Base-by-base conservation (phyloP, 2,113 vertebrate species). In the Panurus biarmicus region DNA sequence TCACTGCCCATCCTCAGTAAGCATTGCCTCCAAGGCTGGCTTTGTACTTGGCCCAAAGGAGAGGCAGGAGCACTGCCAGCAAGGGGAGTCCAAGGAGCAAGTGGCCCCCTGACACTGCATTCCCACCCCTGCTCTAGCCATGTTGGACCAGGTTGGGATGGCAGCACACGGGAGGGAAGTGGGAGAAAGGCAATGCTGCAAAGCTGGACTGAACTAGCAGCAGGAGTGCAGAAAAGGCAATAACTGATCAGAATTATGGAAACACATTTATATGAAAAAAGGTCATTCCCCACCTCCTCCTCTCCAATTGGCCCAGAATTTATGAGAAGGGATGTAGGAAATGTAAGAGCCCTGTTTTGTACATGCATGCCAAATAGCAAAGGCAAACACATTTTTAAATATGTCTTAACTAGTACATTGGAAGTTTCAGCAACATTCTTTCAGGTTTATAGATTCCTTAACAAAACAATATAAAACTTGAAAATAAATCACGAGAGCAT, bases 31-130 rank as follows among this genome's bases (percentile, higher is more conserved):
- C 58, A 7, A 7, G 15, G 14, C 7, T 5, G 1, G 5, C 24
- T 21, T 38, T 45, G 20, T 25, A 12, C 28, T 14, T 35, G 18
- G 12, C 21, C 58, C 21, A 26, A 81, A 72, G n/a, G 3, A 54
- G 64, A 53, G 21, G 33, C 7, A 76, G 35, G 24, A 74, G 33
- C 22, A 4, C 4, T 7, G 10, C 14, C 11, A 54, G 28, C 11
- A 38, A 44, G 10, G 7, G 21, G 9, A 74, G 14, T 25, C 9
- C 13, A 51, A 56, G 61, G 19, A 66, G 8, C 47, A 38, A 48
- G 26, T 9, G 6, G 1, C 2, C 13, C 40, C 13, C 4, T 1
- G 5, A 3, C 12, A 4, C 5, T 0, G 10, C 8, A n/a, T 57
- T 40, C 20, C 22, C 28, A 16, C 12, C 35, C 5, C 5, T 10